Percentiles rank a stretch among this genome's conserved stretches.
These are phyloP conservation scores for Thysanoteuthis rhombus DNA, from an alignment of 2,888 invertebrate genomes.

Conservation along the genomic window DNA sequence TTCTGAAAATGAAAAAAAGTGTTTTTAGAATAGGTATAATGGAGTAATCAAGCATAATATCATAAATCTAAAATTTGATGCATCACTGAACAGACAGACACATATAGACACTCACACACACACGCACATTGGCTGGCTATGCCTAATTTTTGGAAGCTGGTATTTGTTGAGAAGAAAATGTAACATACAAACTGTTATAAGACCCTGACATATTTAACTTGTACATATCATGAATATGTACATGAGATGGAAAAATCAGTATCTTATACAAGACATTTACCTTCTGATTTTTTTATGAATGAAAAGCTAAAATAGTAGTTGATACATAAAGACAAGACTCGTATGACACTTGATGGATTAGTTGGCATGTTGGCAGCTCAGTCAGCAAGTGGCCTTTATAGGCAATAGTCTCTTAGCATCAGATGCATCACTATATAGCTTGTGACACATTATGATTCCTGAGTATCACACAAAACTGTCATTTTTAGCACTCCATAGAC, in stretches of 20 bases:
- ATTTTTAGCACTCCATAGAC: not conserved
- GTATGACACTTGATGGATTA: not conserved
- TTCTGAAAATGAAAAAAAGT: no score
- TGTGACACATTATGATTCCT: not conserved
- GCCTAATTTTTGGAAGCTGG: no score
- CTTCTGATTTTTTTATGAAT: not conserved
- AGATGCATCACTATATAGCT: not conserved
- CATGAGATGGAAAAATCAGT: not conserved
- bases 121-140: no score
- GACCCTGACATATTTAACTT: no score
- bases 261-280: not conserved
- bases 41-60: no score
- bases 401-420: not conserved
- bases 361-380: not conserved
- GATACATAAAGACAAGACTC: not conserved
- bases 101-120: no score
- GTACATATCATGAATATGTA: no score
- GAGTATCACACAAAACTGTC: not conserved
- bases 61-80: no score
- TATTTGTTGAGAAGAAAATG: no score
- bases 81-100: no score
- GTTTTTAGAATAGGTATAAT: no score
- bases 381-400: not conserved
- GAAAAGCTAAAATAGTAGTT: not conserved
- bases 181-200: no score